Evolutionary conservation across 2,888 invertebrate genomes (phyloP).

Genomic region (Yponomeuta plumbellus): DNA sequence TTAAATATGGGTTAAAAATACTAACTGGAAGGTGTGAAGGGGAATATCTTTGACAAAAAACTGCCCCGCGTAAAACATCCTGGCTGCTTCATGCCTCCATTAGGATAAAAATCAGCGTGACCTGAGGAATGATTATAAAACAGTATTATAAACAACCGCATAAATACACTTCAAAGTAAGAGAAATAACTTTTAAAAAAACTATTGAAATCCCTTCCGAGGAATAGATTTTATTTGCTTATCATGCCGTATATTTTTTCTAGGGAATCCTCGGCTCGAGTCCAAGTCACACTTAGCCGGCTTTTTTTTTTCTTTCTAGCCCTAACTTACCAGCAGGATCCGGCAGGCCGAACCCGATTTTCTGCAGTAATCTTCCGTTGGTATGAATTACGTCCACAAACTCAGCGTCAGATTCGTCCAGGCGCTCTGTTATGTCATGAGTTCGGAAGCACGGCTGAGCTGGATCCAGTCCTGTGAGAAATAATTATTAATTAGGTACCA

Average conservation of each 20-base stretch:
- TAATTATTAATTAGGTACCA: neutral
- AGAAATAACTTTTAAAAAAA: too few species aligned
- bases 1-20: neutral
- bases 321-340: slow-evolving; percentile 63
- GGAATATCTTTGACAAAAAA: slow-evolving; percentile 45
- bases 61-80: slow-evolving; percentile 68
- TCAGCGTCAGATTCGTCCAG: slow-evolving; percentile 75
- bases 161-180: too few species aligned
- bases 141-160: neutral
- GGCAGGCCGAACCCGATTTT: slow-evolving; percentile 78
- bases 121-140: slow-evolving; percentile 42
- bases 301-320: too few species aligned
- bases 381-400: slow-evolving; percentile 80
- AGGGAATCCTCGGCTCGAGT: too few species aligned
- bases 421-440: slow-evolving; percentile 54
- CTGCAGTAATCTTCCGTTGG: slow-evolving; percentile 72
- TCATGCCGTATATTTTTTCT: too few species aligned
- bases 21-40: slow-evolving; percentile 55
- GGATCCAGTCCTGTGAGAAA: slow-evolving; percentile 74
- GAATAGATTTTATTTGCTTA: too few species aligned
- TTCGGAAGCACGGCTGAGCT: slow-evolving; percentile 79
- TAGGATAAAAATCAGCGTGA: slow-evolving; percentile 81
- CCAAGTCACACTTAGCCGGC: too few species aligned
- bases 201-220: too few species aligned
- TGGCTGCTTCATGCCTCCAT: slow-evolving; percentile 81